These are phyloP conservation scores for Melanotaenia duboulayi DNA, from an alignment of 2,113 vertebrate species.

Conservation along the genomic window DNA sequence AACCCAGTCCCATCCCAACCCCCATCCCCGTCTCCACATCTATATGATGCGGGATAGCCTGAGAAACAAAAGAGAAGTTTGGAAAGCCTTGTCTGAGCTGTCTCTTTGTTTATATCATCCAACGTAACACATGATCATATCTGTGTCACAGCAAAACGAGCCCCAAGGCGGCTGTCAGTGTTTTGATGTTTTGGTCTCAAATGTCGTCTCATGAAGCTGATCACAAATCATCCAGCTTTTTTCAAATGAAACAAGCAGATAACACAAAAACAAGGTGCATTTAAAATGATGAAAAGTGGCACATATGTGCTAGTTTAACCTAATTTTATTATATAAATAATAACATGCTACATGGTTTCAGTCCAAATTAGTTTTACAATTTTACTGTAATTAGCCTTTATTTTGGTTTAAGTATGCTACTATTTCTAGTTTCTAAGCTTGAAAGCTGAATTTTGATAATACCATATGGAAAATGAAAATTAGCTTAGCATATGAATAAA, in stretches of 20 bases:
- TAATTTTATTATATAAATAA: background rate
- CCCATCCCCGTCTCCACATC: slow-evolving; percentile 29
- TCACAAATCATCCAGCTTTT: background rate
- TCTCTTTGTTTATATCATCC: slow-evolving; percentile 42
- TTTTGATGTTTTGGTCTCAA: slow-evolving; percentile 7
- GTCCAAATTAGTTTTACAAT: background rate
- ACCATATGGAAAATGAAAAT: too few species aligned
- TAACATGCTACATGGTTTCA: background rate
- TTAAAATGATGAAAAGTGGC: background rate
- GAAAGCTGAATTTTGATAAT: too few species aligned
- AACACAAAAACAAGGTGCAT: background rate
- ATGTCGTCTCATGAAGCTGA: background rate
- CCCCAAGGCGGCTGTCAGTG: background rate
- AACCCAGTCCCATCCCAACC: slow-evolving; percentile 40
- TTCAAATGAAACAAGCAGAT: background rate
- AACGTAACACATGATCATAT: slow-evolving; percentile 16
- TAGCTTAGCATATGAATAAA: too few species aligned
- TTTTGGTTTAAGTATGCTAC: too few species aligned
- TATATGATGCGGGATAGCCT: slow-evolving; percentile 50
- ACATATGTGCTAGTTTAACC: too few species aligned
- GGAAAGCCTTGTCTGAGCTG: background rate
- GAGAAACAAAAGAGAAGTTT: slow-evolving; percentile 53
- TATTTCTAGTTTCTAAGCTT: too few species aligned
- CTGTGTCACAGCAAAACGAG: slow-evolving; percentile 1
- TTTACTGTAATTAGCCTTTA: background rate